Evolutionary conservation across 2,113 vertebrate species (phyloP), one percentile per base, ranked within the genome.

Genomic region (Murina feae): DNA sequence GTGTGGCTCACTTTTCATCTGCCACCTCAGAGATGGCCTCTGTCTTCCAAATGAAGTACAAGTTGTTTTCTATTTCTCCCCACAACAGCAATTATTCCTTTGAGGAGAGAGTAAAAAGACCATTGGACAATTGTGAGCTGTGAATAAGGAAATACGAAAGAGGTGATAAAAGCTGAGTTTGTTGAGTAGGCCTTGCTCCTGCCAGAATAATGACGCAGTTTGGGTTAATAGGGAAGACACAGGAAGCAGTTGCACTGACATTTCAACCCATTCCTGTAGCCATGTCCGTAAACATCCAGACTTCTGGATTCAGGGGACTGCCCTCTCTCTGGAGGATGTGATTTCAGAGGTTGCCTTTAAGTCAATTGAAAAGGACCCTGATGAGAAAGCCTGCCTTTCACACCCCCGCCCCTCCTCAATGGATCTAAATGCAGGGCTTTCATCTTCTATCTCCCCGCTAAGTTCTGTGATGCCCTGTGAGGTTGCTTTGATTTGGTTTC

Each of bases 401-500:
- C 65, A 30, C 20, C 9, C n/a, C 39, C 68, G 0, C 65, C 18
- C 83, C 32, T 90, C 23, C n/a, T 51, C 80, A 6, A 71, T 87
- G 86, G 85, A 65, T 95, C 39, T 79, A 86, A 92, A 93, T 71
- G 23, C 44, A 80, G 37, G 47, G 37, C 87, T 97, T 95, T 96
- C 90, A 95, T 92, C 86, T 91, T 90, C 86, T 83, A 92, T 96
- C 91, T 93, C 72, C 13, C 87, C 72, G 87, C 21, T 86, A 85
- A 89, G 81, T 74, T 96, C 72, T 92, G 88, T 53, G 78, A 85
- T 91, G 88, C 30, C 69, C 83, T 71, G 55, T 96, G 87, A 89
- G 79, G 91, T 90, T 85, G 91, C 94, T 96, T 97, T 97, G 95
- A 93, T 95, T 96, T 85, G 93, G 74, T 92, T 96, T 96, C 55